Base-by-base conservation (phyloP, 2,113 vertebrate genomes). In the Rhodinocichla rosea region DNA sequence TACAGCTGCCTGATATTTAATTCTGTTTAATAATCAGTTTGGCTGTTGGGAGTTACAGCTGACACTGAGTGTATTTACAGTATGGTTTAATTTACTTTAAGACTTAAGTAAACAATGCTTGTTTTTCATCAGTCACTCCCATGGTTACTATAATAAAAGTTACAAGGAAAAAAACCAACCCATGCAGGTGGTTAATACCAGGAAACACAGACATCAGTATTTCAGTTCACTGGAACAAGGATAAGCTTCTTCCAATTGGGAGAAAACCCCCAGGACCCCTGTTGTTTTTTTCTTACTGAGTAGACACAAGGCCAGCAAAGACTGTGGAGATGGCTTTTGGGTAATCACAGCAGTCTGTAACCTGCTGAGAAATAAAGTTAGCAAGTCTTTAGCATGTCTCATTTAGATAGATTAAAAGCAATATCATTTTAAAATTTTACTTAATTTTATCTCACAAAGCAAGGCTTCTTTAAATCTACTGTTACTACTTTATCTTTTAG, bases 401-500 rank as follows among this genome's bases (percentile, higher is more conserved):
- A 59, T 63, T 60, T 90, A 68, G n/a, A 19, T 45, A 75, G 77
- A 73, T 60, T 71, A 23, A 67, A 74, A 91, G 9, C 10, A 28
- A 2, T 26, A 15, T 37, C 55, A 22, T 33, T 87, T 85, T 23
- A 15, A n/a, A 32, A 15, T 30, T 27, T 24, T 56, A 40, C 4
- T 10, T 62, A 22, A 21, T 37, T 89, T 74, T 60, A 20, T 56
- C 44, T 87, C 4, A 2, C 55, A 62, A 53, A 86, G n/a, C 44
- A 90, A 83, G 9, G 18, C 24, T 7, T 64, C 23, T 85, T 45
- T 69, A 73, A 74, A 22, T 73, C 11, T 27, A 33, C 26, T 62
- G 26, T 52, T 56, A 35, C n/a, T 90, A 47, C 5, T 52, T 81
- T 88, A 53, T 87, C 80, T 90, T 97, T 37, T 69, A 99, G 99